A percentile compares a stretch with the other conserved stretches of the same genome.
Evolutionary conservation across 2,113 vertebrate species (phyloP).

Genomic region (western clawed frog (Xenopus tropicalis)): DNA sequence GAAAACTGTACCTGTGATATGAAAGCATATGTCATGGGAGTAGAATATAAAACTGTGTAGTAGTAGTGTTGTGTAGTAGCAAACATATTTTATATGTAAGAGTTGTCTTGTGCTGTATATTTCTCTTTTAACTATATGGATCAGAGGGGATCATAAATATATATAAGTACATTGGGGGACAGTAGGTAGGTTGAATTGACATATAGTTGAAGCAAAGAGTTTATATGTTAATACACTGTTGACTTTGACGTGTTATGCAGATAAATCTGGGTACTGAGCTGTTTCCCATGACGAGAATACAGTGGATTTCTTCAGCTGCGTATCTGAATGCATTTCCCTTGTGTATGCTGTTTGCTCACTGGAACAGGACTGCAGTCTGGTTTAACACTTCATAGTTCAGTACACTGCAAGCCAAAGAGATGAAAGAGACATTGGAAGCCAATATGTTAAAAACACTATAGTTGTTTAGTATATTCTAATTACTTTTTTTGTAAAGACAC

Average conservation of each 20-base stretch:
- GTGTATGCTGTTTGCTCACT: neutral
- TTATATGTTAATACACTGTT: neutral
- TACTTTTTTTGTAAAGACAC: too few relatives aligned
- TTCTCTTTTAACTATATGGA: constrained; percentile 1
- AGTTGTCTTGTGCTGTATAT: neutral
- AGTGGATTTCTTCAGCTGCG: neutral
- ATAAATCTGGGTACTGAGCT: neutral
- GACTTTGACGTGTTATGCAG: neutral
- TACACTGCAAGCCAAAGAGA: too few relatives aligned
- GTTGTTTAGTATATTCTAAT: too few relatives aligned
- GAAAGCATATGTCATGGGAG: too few relatives aligned
- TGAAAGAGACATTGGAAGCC: too few relatives aligned
- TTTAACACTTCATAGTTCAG: constrained; percentile 3
- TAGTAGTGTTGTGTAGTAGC: too few relatives aligned
- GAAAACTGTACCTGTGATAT: neutral
- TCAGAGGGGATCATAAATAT: neutral
- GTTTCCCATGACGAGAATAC: neutral
- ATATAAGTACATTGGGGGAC: neutral
- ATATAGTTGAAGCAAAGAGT: too few relatives aligned
- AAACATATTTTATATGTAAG: too few relatives aligned
- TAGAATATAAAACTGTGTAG: too few relatives aligned
- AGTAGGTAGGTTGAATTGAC: too few relatives aligned
- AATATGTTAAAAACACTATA: too few relatives aligned
- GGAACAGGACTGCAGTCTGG: constrained; percentile 19
- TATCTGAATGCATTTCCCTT: neutral